phyloP scores from a whole-genome alignment of 2,888 invertebrate genomes.

The Rhagophthalmus giganteus region DNA sequence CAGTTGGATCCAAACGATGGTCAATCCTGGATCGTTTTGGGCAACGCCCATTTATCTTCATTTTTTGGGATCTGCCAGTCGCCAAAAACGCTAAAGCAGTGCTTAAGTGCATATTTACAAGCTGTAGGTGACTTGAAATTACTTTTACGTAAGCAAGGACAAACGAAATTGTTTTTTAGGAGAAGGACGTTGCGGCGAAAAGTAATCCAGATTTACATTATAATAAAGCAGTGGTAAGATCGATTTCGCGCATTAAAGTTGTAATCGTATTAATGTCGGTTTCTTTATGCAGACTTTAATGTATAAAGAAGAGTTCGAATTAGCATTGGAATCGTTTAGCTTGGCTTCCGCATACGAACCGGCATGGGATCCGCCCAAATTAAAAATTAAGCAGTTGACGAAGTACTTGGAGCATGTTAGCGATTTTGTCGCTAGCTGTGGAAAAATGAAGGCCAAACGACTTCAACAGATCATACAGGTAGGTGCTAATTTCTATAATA shows the following conservation, averaged over 20 bases:
- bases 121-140: constrained; percentile 67
- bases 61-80: constrained; percentile 78
- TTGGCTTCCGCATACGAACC: constrained; percentile 73
- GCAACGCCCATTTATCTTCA: constrained; percentile 80
- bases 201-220: constrained; percentile 80
- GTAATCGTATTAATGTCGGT: background rate
- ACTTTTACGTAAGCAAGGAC: no score
- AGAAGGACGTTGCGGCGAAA: constrained; percentile 69
- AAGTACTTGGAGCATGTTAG: constrained; percentile 68
- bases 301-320: constrained; percentile 76
- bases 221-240: constrained; percentile 79
- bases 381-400: constrained; percentile 64
- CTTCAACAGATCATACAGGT: constrained; percentile 70
- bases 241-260: background rate
- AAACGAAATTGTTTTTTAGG: no score
- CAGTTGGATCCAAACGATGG: constrained; percentile 77
- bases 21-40: constrained; percentile 80
- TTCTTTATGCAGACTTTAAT: constrained; percentile 65
- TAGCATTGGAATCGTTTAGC: constrained; percentile 70
- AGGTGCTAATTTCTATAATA: constrained; percentile 16
- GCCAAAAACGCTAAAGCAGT: constrained; percentile 69
- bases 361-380: constrained; percentile 69
- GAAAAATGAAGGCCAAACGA: constrained; percentile 74
- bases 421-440: constrained; percentile 66
- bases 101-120: constrained; percentile 79